phyloP scores from a whole-genome alignment of 2,888 invertebrate species.

The Xanthorhoe spadicearia region DNA sequence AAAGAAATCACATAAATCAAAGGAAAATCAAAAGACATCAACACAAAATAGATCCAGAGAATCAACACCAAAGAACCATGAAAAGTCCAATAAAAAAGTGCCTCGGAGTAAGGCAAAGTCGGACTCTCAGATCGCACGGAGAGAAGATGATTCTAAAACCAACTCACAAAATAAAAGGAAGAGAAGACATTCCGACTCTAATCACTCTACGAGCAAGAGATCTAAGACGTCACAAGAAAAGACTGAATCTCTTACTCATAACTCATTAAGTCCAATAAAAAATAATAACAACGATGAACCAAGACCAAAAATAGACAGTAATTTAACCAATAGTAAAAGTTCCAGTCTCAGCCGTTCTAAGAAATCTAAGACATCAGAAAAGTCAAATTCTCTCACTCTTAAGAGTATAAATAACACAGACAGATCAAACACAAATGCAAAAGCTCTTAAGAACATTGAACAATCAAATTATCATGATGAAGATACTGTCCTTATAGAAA shows the following conservation, averaged over 20 bases:
- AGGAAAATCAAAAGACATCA: not conserved
- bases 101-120: no score
- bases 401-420: no score
- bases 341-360: no score
- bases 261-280: not conserved
- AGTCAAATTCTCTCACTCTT: no score
- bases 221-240: not conserved
- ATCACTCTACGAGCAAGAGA: not conserved
- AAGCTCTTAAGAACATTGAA: no score
- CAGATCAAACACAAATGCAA: no score
- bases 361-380: no score
- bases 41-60: not conserved
- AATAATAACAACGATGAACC: not conserved
- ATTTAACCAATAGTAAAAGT: no score
- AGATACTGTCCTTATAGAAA: no score
- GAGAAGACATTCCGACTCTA: not conserved
- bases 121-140: no score
- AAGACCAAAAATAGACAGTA: no score
- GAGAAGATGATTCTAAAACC: not conserved
- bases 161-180: not conserved
- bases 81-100: not conserved
- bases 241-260: not conserved
- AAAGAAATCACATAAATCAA: not conserved
- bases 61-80: not conserved
- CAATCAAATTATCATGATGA: no score